A percentile compares a stretch with the other conserved stretches of the same genome.
Conservation (phyloP, 2,113 vertebrate species). For the Vombatus ursinus region DNA sequence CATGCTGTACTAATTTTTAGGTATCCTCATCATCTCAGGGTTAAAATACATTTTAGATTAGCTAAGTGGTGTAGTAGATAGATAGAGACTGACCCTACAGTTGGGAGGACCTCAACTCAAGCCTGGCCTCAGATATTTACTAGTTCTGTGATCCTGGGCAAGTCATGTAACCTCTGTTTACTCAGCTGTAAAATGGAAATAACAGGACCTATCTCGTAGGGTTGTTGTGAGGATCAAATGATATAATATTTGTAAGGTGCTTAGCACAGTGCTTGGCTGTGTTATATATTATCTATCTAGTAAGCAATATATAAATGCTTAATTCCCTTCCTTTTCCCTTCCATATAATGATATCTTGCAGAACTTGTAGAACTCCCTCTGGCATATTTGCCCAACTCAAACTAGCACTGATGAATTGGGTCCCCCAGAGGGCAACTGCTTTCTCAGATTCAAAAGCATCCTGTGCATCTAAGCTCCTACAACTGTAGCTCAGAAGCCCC, state of each 20-base stretch:
- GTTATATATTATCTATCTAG: no score
- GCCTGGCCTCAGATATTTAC: background rate
- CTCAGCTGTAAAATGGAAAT: background rate
- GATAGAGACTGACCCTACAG: background rate
- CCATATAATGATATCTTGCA: background rate
- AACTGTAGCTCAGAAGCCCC: background rate
- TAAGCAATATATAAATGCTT: background rate
- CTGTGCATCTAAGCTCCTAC: background rate
- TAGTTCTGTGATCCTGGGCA: background rate
- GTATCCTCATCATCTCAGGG: constrained; percentile 17
- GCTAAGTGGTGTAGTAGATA: background rate
- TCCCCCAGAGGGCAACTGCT: background rate
- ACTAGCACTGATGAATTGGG: background rate
- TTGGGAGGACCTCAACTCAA: background rate
- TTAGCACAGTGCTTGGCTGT: no score
- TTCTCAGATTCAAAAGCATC: background rate
- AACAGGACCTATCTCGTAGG: background rate
- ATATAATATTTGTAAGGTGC: background rate
- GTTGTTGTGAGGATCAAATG: background rate
- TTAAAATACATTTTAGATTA: background rate
- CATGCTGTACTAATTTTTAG: constrained; percentile 32
- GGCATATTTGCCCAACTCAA: background rate
- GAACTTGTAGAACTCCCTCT: background rate
- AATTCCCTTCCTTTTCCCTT: background rate
- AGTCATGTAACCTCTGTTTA: background rate